Conservation (phyloP, 2,797 vertebrate species). For the Pagetopsis macropterus region DNA sequence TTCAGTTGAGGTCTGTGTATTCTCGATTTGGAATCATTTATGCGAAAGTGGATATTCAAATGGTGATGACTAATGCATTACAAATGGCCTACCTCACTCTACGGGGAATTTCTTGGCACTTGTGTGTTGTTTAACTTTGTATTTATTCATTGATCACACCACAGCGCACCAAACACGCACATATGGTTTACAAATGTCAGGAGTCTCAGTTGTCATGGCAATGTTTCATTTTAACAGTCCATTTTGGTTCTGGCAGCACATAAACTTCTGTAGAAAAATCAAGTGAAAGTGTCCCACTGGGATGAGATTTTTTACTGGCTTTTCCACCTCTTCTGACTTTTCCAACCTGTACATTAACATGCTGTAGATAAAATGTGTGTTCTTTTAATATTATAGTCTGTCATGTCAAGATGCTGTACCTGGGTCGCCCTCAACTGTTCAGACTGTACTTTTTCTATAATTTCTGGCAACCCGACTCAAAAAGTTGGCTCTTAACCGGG, state of each 20-base stretch:
- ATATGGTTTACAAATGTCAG: constrained; percentile 5
- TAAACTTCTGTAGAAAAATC: not conserved
- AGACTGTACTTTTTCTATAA: not conserved
- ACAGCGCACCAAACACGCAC: not conserved
- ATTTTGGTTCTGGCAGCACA: not conserved
- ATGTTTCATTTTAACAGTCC: constrained; percentile 4
- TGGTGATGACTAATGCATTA: not conserved
- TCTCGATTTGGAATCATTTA: not conserved
- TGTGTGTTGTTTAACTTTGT: not conserved
- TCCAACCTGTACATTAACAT: not conserved
- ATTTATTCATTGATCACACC: constrained; percentile 2
- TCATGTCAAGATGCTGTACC: not conserved
- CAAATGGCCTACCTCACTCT: not conserved
- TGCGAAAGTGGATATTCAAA: not conserved
- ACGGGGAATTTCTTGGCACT: not conserved
- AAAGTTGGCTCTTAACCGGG: not conserved
- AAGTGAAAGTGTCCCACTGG: not conserved
- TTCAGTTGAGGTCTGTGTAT: not conserved
- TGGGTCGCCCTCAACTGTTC: not conserved
- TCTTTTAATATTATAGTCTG: not conserved
- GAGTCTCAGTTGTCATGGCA: constrained; percentile 25
- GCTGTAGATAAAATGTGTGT: not conserved
- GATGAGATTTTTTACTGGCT: not conserved
- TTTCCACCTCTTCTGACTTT: constrained; percentile 8
- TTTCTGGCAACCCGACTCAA: not conserved